Base-by-base conservation (phyloP, 2,113 vertebrate species). In the Salvelinus namaycush region DNA sequence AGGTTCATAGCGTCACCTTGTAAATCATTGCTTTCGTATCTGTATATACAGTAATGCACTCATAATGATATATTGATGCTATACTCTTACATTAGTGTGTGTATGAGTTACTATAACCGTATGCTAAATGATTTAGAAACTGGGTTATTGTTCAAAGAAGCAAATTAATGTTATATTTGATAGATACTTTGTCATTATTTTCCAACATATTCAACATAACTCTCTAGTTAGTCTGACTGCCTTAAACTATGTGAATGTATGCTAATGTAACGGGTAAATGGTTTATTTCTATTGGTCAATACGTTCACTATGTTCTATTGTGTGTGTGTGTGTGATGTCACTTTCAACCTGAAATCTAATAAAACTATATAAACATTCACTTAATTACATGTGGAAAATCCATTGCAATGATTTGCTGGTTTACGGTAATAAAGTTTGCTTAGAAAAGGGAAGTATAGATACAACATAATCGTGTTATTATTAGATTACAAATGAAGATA, bases 241-340 rank as follows among this genome's bases (percentile, higher is more conserved):
- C 65, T 76, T 79, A 68, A 73, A 54, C 29, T 16, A 12, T 39
- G 31, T 76, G 13, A 74, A 54, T 72, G 68, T 76, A 9, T 22
- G 51, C 78, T 75, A 74, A 26, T 70, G 76, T 68, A 54, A 62
- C 34, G 34, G 51, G 31, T 78, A 70, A 74, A 31, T 60, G 9
- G 5, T 60, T 6, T 60, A 8, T 60, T 6, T 60, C 60, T 73
- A 68, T 51, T 72, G 22, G 60, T 69, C 76, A 54, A 44, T 74
- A 14, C 70, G 1, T 14, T 51, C 3, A 51, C 2, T 51, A 44
- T 78, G 39, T 73, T 79, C 81, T 78, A 22, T 62, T 39, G 18
- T 64, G 66, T 82, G 71, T 82, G 81, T 83, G 29, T 82, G 81
- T 83, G 29, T 31, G 29, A 31, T 74, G 26, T 13, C 9, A 51